Conservation (phyloP, 1,140 invertebrate species). For the Heterodera carotae region DNA sequence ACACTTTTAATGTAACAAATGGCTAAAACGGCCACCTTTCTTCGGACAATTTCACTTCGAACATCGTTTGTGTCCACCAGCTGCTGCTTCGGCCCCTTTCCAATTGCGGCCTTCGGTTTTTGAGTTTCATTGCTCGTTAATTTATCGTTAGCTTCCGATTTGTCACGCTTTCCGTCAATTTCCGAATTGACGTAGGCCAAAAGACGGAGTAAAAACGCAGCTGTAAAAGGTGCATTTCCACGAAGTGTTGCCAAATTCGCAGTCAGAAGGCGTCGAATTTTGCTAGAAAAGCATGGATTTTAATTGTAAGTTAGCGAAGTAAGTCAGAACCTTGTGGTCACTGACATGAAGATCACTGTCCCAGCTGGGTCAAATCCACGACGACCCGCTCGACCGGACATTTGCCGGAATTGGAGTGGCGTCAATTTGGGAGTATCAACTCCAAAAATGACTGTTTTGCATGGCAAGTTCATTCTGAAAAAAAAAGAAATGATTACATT, state of each 20-base stretch:
- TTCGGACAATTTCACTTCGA: slow-evolving; percentile 37
- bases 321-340: slow-evolving; percentile 55
- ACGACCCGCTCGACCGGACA: slow-evolving; percentile 64
- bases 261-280: slow-evolving; percentile 63
- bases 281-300: slow-evolving; percentile 42
- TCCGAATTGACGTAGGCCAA: slow-evolving; percentile 58
- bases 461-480: slow-evolving; percentile 66
- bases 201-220: slow-evolving; percentile 59
- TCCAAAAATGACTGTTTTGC: slow-evolving; percentile 64
- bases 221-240: slow-evolving; percentile 63
- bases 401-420: slow-evolving; percentile 65
- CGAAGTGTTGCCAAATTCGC: slow-evolving; percentile 62
- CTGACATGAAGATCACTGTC: slow-evolving; percentile 63
- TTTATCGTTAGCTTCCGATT: slow-evolving; percentile 21
- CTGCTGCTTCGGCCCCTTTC: slow-evolving; percentile 34
- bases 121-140: slow-evolving; percentile 32
- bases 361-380: slow-evolving; percentile 65
- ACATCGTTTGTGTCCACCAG: slow-evolving; percentile 38
- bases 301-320: background rate
- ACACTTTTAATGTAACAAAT: background rate
- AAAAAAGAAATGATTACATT: background rate
- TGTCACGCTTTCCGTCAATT: slow-evolving; percentile 16
- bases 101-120: slow-evolving; percentile 36
- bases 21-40: background rate
- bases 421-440: slow-evolving; percentile 61